These are phyloP conservation scores for Tetropium fuscum DNA, from an alignment of 2,888 invertebrate genomes.

Conservation along the genomic window DNA sequence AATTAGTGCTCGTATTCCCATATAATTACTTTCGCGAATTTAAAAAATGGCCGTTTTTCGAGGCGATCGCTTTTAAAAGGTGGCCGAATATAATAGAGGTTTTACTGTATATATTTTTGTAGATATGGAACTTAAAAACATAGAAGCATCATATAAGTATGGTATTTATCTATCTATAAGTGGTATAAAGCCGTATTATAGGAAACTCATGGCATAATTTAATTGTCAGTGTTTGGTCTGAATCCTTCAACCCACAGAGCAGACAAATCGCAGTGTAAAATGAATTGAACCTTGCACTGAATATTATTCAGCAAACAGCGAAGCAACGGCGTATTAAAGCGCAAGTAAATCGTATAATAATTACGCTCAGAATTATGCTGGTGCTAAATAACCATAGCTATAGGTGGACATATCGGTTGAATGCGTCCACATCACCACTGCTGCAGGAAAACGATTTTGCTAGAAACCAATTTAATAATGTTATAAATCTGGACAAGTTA, in stretches of 20 bases:
- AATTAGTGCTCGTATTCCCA: too few relatives aligned
- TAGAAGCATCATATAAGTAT: too few relatives aligned
- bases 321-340: slow-evolving; percentile 6
- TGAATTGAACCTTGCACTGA: slow-evolving; percentile 13
- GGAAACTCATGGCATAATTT: too few relatives aligned
- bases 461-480: slow-evolving; percentile 3
- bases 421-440: neutral
- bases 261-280: slow-evolving; percentile 3
- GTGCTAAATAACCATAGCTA: slow-evolving; percentile 11
- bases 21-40: too few relatives aligned
- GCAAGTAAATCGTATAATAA: slow-evolving; percentile 21
- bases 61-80: too few relatives aligned
- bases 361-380: slow-evolving; percentile 12
- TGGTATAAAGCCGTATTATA: too few relatives aligned
- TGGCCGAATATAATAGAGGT: too few relatives aligned
- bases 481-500: slow-evolving; percentile 1
- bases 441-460: neutral
- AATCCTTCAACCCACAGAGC: neutral
- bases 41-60: too few relatives aligned
- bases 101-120: too few relatives aligned
- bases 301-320: slow-evolving; percentile 5
- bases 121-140: too few relatives aligned
- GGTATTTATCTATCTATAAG: too few relatives aligned
- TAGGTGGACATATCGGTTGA: slow-evolving; percentile 9
- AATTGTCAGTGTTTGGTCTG: too few relatives aligned